Evolutionary conservation across 2,113 vertebrate genomes (phyloP).

Genomic region (Columba livia): DNA sequence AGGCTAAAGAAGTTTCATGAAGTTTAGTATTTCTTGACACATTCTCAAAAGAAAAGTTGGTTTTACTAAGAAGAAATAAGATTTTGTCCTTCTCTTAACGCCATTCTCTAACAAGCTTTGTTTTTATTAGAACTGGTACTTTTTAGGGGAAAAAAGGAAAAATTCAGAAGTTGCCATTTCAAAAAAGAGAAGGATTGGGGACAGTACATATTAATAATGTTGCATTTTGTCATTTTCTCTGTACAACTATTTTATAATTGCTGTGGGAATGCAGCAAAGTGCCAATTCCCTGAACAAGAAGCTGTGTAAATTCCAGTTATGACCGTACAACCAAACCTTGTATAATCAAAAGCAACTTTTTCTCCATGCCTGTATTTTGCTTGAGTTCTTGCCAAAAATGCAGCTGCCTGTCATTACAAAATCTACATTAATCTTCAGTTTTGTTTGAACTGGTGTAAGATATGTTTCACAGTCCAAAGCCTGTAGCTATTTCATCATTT

Average conservation of each 20-base stretch:
- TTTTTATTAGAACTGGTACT: not conserved
- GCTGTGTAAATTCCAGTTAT: not conserved
- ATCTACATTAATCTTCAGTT: not conserved
- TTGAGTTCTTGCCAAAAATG: slow-evolving; percentile 7
- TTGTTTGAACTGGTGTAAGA: not conserved
- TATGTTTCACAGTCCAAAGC: not conserved
- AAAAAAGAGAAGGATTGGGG: not conserved
- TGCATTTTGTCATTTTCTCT: not conserved
- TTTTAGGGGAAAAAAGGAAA: not conserved
- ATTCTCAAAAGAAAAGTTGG: not conserved
- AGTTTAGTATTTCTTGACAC: not conserved
- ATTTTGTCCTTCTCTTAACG: not conserved
- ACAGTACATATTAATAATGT: not conserved
- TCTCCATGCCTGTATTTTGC: not conserved
- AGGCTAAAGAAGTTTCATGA: not conserved
- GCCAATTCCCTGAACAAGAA: not conserved
- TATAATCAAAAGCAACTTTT: not conserved
- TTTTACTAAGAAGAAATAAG: not conserved
- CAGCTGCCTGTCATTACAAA: not conserved
- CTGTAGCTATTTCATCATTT: not conserved
- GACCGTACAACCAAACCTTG: not conserved
- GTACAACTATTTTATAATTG: not conserved
- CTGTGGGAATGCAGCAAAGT: not conserved
- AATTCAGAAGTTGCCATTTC: not conserved
- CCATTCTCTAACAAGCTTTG: not conserved